Percentiles rank a stretch among this genome's conserved stretches.
Evolutionary conservation across 2,888 invertebrate genomes (phyloP).

Genomic region (Heliconius ethilla): DNA sequence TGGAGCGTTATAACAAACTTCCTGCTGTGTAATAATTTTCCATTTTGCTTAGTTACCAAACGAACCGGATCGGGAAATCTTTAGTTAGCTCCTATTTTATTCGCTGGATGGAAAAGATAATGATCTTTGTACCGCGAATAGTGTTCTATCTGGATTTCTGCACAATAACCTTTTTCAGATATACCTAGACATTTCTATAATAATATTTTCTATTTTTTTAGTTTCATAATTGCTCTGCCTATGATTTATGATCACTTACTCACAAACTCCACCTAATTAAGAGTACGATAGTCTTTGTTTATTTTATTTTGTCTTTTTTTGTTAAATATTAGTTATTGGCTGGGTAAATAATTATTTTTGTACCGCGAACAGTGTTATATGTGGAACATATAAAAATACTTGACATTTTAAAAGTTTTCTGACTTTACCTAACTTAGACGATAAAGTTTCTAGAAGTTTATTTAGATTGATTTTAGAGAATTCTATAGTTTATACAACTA

Average conservation of each 20-base stretch:
- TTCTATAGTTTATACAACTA: not conserved
- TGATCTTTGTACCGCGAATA: not conserved
- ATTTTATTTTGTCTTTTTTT: no score
- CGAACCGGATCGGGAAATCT: slow-evolving; percentile 47
- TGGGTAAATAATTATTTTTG: not conserved
- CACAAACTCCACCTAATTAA: no score
- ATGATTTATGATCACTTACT: no score
- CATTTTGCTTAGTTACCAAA: slow-evolving; percentile 51
- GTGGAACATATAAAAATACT: no score
- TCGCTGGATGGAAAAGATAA: not conserved
- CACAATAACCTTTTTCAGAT: not conserved
- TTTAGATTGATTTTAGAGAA: not conserved
- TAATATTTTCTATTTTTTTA: not conserved
- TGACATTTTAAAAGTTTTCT: no score
- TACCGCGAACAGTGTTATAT: slow-evolving; percentile 1
- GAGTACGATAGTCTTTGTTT: no score
- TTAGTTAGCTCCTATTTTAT: slow-evolving; percentile 40
- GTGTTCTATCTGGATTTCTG: not conserved
- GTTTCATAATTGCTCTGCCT: not conserved
- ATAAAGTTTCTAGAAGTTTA: not conserved
- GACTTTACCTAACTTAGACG: no score
- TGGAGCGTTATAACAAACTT: slow-evolving; percentile 49
- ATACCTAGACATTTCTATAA: not conserved
- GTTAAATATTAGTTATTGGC: not conserved
- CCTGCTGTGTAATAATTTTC: slow-evolving; percentile 53